Conservation (phyloP, 2,888 invertebrate genomes). For the Eupithecia inturbata region DNA sequence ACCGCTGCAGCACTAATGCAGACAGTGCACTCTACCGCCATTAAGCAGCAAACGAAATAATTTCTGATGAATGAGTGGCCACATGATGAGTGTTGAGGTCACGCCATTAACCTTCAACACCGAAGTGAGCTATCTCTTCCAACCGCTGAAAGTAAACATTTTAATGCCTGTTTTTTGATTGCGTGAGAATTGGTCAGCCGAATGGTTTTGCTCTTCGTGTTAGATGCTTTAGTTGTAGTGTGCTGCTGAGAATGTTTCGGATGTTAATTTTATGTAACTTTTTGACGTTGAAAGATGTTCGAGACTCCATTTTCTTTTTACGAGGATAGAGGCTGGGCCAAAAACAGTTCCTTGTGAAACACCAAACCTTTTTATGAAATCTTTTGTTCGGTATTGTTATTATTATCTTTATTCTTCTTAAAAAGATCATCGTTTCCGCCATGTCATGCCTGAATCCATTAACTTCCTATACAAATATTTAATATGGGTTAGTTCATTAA, state of each 20-base stretch:
- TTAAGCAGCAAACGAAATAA: constrained; percentile 41
- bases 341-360: neutral
- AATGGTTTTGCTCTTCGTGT: constrained; percentile 25
- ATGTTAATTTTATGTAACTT: neutral
- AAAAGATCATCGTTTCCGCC: neutral
- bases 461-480: constrained; percentile 7
- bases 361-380: neutral
- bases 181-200: constrained; percentile 33
- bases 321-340: neutral
- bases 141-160: constrained; percentile 39
- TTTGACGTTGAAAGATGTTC: neutral
- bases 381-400: constrained; percentile 3
- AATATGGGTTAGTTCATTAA: neutral
- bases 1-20: constrained; percentile 28
- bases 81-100: constrained; percentile 49
- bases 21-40: constrained; percentile 29
- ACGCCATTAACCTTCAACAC: constrained; percentile 54
- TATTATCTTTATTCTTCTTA: neutral
- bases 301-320: neutral
- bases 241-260: constrained; percentile 11
- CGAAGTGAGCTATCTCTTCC: constrained; percentile 39
- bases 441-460: constrained; percentile 3
- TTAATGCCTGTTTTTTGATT: constrained; percentile 39
- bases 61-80: constrained; percentile 45
- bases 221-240: constrained; percentile 20